Conservation (phyloP, 2,888 invertebrate species). For the Galeruca laticollis region DNA sequence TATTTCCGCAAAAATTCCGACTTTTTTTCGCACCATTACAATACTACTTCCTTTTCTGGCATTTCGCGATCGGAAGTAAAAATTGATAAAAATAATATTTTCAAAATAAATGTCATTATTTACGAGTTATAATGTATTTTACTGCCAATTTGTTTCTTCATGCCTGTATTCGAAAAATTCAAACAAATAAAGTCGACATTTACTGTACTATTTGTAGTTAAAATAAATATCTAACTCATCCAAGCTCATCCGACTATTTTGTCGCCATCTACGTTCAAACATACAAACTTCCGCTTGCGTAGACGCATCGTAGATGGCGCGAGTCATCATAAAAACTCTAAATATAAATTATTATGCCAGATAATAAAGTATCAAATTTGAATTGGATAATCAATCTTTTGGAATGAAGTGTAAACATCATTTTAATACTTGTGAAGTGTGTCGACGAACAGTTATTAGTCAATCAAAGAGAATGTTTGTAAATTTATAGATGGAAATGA, state of each 20-base stretch:
- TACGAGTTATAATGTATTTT: too few relatives aligned
- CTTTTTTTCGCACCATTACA: too few relatives aligned
- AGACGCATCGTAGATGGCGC: slow-evolving; percentile 8
- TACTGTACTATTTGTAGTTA: too few relatives aligned
- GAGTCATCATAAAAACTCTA: background rate
- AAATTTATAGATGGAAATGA: slow-evolving; percentile 23
- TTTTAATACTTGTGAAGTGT: slow-evolving; percentile 28
- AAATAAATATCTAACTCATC: too few relatives aligned
- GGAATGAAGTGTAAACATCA: slow-evolving; percentile 34
- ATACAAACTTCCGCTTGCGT: background rate
- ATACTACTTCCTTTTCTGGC: too few relatives aligned
- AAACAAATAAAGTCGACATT: too few relatives aligned
- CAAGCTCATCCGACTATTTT: background rate
- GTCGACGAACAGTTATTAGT: slow-evolving; percentile 35
- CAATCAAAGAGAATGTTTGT: slow-evolving; percentile 29
- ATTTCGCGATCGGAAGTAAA: too few relatives aligned
- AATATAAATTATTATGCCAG: slow-evolving; percentile 6
- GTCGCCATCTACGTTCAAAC: background rate
- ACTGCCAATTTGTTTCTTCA: too few relatives aligned
- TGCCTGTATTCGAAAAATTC: too few relatives aligned
- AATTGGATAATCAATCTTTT: slow-evolving; percentile 27
- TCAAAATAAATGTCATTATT: too few relatives aligned
- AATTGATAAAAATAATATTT: too few relatives aligned
- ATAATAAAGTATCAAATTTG: slow-evolving; percentile 19
- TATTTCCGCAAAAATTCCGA: too few relatives aligned